phyloP scores from a whole-genome alignment of 2,113 vertebrate genomes.

The Halichoerus grypus region DNA sequence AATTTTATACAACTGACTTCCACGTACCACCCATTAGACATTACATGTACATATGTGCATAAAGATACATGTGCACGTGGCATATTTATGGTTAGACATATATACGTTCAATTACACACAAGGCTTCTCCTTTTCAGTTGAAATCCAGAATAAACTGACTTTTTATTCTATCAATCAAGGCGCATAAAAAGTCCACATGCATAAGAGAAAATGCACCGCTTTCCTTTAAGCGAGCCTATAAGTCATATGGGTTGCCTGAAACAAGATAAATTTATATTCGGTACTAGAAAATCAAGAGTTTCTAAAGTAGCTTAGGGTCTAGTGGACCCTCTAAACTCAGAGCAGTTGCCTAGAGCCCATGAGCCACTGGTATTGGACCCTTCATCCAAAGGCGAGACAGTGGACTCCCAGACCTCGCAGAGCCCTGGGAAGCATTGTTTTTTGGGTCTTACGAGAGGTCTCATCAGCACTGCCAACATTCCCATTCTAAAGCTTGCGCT shows the following conservation, averaged over 20 bases:
- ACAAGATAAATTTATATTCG: background rate
- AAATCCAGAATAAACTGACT: constrained; percentile 18
- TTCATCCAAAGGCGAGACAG: background rate
- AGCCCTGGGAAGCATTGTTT: fast-evolving
- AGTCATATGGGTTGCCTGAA: background rate
- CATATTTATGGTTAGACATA: constrained; percentile 34
- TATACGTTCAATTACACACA: background rate
- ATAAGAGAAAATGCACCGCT: background rate
- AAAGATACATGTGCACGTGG: background rate
- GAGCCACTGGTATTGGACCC: background rate
- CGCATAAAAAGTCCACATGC: background rate
- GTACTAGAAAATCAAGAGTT: constrained; percentile 20
- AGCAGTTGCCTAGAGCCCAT: background rate
- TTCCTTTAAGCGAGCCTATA: background rate
- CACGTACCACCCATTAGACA: background rate
- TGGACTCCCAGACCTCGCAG: background rate
- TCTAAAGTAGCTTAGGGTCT: background rate
- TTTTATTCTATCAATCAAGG: background rate
- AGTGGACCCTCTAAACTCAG: background rate
- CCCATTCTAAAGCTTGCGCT: background rate
- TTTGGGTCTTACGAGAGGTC: background rate
- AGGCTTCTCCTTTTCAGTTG: background rate
- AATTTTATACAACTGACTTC: constrained; percentile 45
- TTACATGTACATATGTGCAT: background rate
- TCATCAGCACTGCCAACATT: background rate